phyloP scores from a whole-genome alignment of 2,888 invertebrate genomes.

The Meghimatium bilineatum region DNA sequence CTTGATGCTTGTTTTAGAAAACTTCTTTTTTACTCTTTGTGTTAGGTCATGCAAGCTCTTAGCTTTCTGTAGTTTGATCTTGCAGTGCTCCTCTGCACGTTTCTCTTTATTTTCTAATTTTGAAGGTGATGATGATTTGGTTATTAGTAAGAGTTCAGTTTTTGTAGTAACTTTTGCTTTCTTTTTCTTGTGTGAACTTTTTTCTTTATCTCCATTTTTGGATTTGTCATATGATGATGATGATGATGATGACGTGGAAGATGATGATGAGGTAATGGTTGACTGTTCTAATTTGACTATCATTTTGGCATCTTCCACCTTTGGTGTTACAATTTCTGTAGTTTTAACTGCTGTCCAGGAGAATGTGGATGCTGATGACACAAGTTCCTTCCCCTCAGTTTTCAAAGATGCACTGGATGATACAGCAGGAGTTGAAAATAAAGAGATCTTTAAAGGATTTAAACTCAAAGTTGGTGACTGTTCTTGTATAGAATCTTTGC shows the following conservation, averaged over 20 bases:
- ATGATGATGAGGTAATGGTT: neutral
- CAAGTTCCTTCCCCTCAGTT: constrained; percentile 8
- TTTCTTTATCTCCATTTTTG: constrained; percentile 20
- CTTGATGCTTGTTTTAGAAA: constrained; percentile 15
- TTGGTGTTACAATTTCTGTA: constrained; percentile 2
- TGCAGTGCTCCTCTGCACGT: constrained; percentile 51
- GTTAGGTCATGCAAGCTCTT: constrained; percentile 66
- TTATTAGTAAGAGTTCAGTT: neutral
- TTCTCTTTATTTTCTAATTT: constrained; percentile 35
- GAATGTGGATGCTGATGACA: neutral
- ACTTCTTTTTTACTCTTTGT: constrained; percentile 67
- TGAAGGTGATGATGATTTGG: constrained; percentile 39
- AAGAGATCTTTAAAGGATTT: neutral
- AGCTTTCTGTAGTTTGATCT: constrained; percentile 60
- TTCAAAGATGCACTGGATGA: constrained; percentile 32
- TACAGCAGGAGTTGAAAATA: neutral
- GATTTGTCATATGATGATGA: constrained; percentile 13
- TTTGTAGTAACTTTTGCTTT: constrained; percentile 4
- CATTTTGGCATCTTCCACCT: constrained; percentile 23
- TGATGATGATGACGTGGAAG: neutral
- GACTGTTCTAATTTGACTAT: constrained; percentile 12
- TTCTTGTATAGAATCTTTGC: neutral
- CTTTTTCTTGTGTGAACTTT: constrained; percentile 25
- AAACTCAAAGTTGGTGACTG: constrained; percentile 2
- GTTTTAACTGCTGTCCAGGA: neutral